Base-by-base conservation (phyloP, 2,888 invertebrate genomes). In the Drosophila meridiana region DNA sequence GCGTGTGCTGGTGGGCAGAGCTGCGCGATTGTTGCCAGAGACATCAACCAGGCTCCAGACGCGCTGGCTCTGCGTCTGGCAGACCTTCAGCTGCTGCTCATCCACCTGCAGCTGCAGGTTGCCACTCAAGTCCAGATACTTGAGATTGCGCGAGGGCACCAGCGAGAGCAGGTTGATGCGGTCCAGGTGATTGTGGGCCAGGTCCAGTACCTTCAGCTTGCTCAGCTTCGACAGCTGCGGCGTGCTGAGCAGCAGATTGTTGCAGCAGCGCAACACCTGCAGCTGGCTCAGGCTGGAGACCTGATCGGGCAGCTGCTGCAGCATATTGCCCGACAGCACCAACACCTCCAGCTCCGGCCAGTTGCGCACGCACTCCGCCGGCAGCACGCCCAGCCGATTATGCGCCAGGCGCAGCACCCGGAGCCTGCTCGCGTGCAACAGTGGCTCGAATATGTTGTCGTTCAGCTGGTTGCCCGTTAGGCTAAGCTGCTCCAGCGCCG, bases 31-130 rank as follows among this genome's bases (percentile, higher is more conserved):
- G 87, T 96, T 95, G 9, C 97, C 97, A 0, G 97, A 96, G 0
- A 97, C 97, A 91, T 97, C 97, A 0, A 97, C 96, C 34, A 97
- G 93, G 87, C 97, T 97, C 93, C 97, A 95, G 5, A 97, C 96
- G 50, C 97, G 94, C 91, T 97, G 96, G 45, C 96, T 96, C 91
- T 97, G 96, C 28, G 96, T 96, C 93, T 96, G 94, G 87, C 97
- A 97, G 4, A 95, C 95, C 91, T 96, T 96, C 78, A 97, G 96
- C 92, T 97, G 97, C 50, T 96, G 95, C 14, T 97, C 96, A 89
- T 97, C 97, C 3, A 97, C 97, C 93, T 96, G 96, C 9, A 97
- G 93, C 85, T 96, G 96, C 52, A 95, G 94, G 89, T 97, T 97
- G 83, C 97, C 97, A 0, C 97, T 97, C 89, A 97, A 95, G 92